Conservation (phyloP, 2,797 vertebrate species). For the Tachyglossus aculeatus region DNA sequence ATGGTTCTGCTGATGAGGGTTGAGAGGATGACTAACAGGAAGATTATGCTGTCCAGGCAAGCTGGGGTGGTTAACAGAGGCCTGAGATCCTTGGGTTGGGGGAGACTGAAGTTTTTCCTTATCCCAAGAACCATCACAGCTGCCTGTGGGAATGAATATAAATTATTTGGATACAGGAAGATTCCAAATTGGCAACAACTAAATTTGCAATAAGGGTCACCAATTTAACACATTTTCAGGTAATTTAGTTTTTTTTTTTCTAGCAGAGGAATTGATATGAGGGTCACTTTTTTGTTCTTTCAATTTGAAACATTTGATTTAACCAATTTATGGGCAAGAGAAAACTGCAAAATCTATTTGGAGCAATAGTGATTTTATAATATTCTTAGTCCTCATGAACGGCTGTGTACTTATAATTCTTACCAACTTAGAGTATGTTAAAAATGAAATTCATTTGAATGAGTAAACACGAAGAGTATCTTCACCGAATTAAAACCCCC, state of each 20-base stretch:
- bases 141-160: conserved; percentile 78
- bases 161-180: conserved; percentile 69
- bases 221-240: conserved; percentile 35
- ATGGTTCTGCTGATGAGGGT: conserved; percentile 75
- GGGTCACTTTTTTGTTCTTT: background rate
- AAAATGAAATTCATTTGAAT: too few relatives aligned
- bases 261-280: conserved; percentile 11
- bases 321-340: background rate
- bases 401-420: too few relatives aligned
- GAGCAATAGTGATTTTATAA: background rate
- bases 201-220: conserved; percentile 58
- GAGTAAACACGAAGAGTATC: too few relatives aligned
- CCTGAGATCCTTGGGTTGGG: conserved; percentile 71
- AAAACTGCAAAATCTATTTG: background rate
- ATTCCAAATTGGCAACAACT: conserved; percentile 57
- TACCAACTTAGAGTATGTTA: too few relatives aligned
- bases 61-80: conserved; percentile 71
- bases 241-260: background rate
- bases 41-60: conserved; percentile 71
- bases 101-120: conserved; percentile 74
- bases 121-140: conserved; percentile 80
- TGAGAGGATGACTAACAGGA: conserved; percentile 76
- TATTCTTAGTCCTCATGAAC: too few relatives aligned
- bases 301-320: background rate
- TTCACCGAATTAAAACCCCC: too few relatives aligned